These are phyloP conservation scores for Argopecten irradians DNA, from an alignment of 1,140 invertebrate genomes.

Conservation along the genomic window DNA sequence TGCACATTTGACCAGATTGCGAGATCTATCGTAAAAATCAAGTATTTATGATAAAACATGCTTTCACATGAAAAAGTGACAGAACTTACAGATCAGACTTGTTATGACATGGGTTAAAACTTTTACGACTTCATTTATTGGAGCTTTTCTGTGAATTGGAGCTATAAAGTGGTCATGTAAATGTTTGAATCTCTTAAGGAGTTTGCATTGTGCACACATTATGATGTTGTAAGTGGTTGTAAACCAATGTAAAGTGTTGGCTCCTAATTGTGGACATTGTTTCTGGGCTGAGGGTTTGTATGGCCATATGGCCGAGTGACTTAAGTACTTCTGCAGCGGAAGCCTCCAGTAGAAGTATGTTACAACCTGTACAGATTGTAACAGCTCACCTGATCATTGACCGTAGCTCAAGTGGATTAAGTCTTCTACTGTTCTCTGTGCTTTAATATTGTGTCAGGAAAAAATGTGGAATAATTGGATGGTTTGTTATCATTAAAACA, in stretches of 20 bases:
- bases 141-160: constrained; percentile 1
- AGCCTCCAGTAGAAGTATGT: background rate
- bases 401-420: background rate
- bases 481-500: background rate
- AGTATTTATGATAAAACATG: background rate
- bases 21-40: too few relatives aligned
- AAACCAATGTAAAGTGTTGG: background rate
- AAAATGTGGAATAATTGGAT: background rate
- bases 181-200: constrained; percentile 3
- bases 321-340: background rate
- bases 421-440: background rate
- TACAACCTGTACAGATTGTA: background rate
- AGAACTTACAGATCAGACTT: background rate
- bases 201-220: constrained; percentile 21
- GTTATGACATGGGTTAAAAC: background rate
- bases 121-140: background rate
- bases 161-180: constrained; percentile 1
- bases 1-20: too few relatives aligned
- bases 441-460: too few relatives aligned
- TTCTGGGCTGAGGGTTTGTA: background rate
- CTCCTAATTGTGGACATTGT: constrained; percentile 21
- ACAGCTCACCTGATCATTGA: background rate
- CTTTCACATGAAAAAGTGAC: background rate
- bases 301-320: constrained; percentile 5
- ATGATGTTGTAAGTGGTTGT: background rate